Conservation (phyloP, 2,113 vertebrate genomes). For the Diphyllodes magnificus region DNA sequence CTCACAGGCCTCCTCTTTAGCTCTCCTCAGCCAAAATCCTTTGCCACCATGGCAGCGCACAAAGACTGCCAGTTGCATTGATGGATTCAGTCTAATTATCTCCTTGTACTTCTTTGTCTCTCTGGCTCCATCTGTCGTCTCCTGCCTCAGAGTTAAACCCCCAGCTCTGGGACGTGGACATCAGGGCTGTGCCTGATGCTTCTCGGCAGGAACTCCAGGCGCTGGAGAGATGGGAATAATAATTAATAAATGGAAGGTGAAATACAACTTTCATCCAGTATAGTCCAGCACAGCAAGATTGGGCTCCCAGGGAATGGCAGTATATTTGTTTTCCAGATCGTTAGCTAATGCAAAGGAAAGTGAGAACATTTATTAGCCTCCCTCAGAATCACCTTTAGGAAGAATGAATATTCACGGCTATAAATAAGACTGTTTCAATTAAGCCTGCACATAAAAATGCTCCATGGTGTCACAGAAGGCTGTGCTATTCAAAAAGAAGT, state of each 20-base stretch:
- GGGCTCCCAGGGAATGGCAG: background rate
- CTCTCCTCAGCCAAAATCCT: background rate
- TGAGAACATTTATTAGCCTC: constrained; percentile 34
- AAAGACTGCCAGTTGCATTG: background rate
- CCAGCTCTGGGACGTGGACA: background rate
- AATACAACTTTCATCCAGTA: background rate
- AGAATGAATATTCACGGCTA: constrained; percentile 41
- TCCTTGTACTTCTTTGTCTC: constrained; percentile 26
- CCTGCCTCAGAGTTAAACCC: background rate
- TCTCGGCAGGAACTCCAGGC: background rate
- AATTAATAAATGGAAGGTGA: constrained; percentile 21
- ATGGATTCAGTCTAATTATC: background rate
- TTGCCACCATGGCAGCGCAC: background rate
- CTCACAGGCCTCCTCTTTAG: background rate
- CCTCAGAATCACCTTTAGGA: constrained; percentile 46
- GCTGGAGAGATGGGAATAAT: background rate
- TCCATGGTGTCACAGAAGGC: background rate
- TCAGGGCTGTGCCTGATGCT: background rate
- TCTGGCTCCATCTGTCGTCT: constrained; percentile 55
- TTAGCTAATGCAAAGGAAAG: constrained; percentile 37
- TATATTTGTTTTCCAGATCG: constrained; percentile 44
- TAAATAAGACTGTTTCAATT: constrained; percentile 59
- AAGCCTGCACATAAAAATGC: constrained; percentile 37
- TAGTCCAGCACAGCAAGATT: background rate
- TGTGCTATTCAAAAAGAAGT: background rate